Base-by-base conservation (phyloP, 2,797 vertebrate genomes). In the Dermochelys coriacea region DNA sequence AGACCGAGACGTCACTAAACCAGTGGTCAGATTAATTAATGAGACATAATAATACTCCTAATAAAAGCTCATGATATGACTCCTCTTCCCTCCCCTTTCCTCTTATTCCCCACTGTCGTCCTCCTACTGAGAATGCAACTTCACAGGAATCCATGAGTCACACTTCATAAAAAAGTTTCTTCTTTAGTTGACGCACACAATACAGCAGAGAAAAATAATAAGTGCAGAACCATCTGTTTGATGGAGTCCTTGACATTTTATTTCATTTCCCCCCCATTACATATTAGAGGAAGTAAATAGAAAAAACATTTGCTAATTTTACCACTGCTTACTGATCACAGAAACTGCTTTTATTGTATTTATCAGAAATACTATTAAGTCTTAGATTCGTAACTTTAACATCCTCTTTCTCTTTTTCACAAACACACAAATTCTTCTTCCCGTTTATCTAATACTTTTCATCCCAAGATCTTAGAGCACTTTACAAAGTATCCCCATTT, bases 31-130 rank as follows among this genome's bases (percentile, higher is more conserved):
- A 97, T 97, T 98, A 98, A 99, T 98, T 99, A 98, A 99, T 99
- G 98, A 98, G 98, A 98, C 98, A 97, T 98, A 98, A 98, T 99
- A 99, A 99, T 98, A 97, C 93, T 95, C 97, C 97, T 98, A 98
- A 98, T 99, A 99, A 98, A 99, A 98, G 98, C 97, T 98, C 95
- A 98, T 98, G 97, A 98, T 98, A 94, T 97, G 97, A 94, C 87
- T 96, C 95, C 93, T 98, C 97, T 98, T 98, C 95, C 97, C 95
- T 90, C 96, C 95, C 77, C 96, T 97, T 97, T 97, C 98, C 98
- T 98, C 96, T 93, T 94, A 93, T 94, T 91, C 94, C 95, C 96
- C 86, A 85, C 94, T 95, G 91, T 93, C 80, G 92, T 96, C 92
- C 95, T 96, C 96, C 91, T 92, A 89, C 95, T 92, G 97, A 97